Conservation (phyloP, 2,888 invertebrate species). For the Macaria notata region DNA sequence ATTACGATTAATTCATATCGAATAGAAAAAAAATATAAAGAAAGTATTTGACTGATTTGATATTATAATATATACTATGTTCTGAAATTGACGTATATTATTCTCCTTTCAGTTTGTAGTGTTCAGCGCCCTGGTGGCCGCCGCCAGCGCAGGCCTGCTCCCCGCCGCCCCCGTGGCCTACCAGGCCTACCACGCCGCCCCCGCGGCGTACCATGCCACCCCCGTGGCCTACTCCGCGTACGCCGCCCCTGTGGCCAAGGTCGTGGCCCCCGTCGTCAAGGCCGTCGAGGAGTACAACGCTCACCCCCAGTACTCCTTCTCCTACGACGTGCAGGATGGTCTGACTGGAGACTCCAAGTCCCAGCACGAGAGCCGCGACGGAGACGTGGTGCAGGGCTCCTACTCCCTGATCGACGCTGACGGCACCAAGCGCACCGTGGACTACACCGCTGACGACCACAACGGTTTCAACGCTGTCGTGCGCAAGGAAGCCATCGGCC, state of each 20-base stretch:
- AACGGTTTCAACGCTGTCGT: conserved; percentile 79
- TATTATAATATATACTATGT: no score
- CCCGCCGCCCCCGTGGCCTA: conserved; percentile 39
- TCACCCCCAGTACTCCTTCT: conserved; percentile 63
- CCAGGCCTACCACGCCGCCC: conserved; percentile 29
- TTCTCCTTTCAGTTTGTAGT: conserved; percentile 40
- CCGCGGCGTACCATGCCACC: conserved; percentile 29
- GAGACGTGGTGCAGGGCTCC: conserved; percentile 73
- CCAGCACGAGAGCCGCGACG: conserved; percentile 72
- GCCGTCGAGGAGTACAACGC: conserved; percentile 50
- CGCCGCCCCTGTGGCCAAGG: conserved; percentile 40
- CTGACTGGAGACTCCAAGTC: conserved; percentile 71
- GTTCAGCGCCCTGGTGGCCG: conserved; percentile 37
- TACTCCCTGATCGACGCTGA: conserved; percentile 76
- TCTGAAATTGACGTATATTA: no score
- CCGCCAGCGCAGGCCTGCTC: conserved; percentile 35
- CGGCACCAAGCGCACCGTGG: conserved; percentile 73
- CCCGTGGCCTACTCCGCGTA: conserved; percentile 40
- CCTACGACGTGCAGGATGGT: conserved; percentile 69
- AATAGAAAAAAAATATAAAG: no score
- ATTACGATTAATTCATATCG: no score
- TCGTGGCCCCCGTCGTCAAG: conserved; percentile 33
- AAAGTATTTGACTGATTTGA: no score
- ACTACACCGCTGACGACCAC: conserved; percentile 73
- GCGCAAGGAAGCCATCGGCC: conserved; percentile 60